Base-by-base conservation (phyloP, 2,888 invertebrate genomes). In the Chaetogeoica ovagalla region DNA sequence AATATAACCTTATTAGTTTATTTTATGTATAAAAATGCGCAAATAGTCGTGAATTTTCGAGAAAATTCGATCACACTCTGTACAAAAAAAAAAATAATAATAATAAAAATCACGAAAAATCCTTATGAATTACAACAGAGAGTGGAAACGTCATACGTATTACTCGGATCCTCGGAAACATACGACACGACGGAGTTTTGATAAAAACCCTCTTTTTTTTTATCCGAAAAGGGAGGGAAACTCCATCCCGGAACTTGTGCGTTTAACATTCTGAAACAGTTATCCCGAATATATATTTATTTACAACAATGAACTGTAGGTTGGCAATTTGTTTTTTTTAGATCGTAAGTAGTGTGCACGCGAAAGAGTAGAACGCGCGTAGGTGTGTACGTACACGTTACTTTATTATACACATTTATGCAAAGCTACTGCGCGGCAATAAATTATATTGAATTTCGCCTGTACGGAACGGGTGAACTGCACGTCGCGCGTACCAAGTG, bases 231-330 rank as follows among this genome's bases (percentile, higher is more conserved):
- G 3, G 48, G 30, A 2, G 15, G 48, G 13, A 43, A 43, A 43
- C 2, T 4, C 43, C 43, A 43, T 43, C 6, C 8, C 43, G 43
- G 43, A 9, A 13, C 19, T 19, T 7, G 13, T 60, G 19, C 19
- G 17, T 60, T 72, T 30, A 48, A 72, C 8, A 60, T 72, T 43
- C 48, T 43, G 15, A 30, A 52, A n/a, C 52, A 13, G 30, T 62
- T 73, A 37, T n/a, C 48, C 19, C 13, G 43, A 48, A 72, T 60
- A 72, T 60, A 72, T 23, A 60, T 71, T 72, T 30, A 23, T 6
- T 19, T 30, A 30, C 30, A 4, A 30, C 72, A 19, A n/a, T 62
- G 19, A 48, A 52, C 30, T 60, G 30, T 30, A 62, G 48, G 48
- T 48, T 52, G 30, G n/a, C 48, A 62, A 43, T 62, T 48, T 62